Percentiles rank a stretch among this genome's conserved stretches.
These are phyloP conservation scores for Nesospiza acunhae DNA, from an alignment of 2,113 vertebrate species.

Conservation along the genomic window DNA sequence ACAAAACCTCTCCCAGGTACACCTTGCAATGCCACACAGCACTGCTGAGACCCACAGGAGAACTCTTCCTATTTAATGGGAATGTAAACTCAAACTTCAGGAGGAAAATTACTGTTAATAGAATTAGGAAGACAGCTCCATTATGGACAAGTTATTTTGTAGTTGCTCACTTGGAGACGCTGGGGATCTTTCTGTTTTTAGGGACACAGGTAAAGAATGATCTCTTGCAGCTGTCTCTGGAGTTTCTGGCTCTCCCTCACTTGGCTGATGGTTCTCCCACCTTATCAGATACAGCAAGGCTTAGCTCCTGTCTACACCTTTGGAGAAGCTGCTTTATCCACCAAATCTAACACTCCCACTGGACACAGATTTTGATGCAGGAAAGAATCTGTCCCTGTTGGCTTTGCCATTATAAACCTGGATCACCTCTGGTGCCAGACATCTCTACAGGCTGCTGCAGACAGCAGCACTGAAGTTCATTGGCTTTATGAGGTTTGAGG, in stretches of 20 bases:
- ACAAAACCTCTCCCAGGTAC: background rate
- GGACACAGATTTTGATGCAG: background rate
- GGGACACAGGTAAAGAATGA: background rate
- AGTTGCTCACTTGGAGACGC: background rate
- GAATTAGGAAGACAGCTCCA: background rate
- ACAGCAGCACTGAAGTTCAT: background rate
- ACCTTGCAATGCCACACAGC: background rate
- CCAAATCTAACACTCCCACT: background rate
- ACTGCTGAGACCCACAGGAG: background rate
- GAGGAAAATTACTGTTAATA: background rate
- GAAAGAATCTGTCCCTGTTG: background rate
- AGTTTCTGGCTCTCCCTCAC: background rate
- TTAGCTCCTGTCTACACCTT: background rate
- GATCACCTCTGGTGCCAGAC: background rate
- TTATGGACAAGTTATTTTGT: background rate
- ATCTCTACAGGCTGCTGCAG: background rate
- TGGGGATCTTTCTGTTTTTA: background rate
- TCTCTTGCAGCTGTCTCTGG: background rate
- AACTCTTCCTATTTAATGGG: background rate
- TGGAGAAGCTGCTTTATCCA: background rate
- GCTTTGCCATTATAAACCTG: background rate
- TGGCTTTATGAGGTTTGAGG: background rate
- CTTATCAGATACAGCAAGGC: background rate
- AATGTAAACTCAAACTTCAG: background rate
- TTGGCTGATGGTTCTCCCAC: background rate